Base-by-base conservation (phyloP, 2,113 vertebrate genomes). In the Accipiter cooperii region DNA sequence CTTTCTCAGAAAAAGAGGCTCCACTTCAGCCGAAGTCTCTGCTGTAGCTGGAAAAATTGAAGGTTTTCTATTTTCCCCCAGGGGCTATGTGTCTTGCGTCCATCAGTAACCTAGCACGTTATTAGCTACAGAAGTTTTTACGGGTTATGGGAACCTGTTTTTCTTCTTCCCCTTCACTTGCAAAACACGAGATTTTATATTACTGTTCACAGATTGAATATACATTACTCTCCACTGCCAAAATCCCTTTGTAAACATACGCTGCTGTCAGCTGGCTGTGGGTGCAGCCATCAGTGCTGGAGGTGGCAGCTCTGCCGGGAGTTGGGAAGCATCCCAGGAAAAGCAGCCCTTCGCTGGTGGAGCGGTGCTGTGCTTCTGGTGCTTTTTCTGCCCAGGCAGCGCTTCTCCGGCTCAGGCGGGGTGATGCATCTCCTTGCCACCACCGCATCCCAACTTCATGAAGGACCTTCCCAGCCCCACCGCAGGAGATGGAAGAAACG, bases 111-210 rank as follows among this genome's bases (percentile, higher is more conserved):
- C 74, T 87, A 79, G 21, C 87, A 79, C 73, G 57, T 73, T 91
- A 95, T 81, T 94, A 93, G 69, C 86, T 85, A 95, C 69, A 82
- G 47, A 93, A 94, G 69, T 29, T 66, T 86, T 97, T 89, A 68
- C 6, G 3, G 40, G 21, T 82, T 93, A 65, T 29, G 34, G 47
- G 36, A 91, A 76, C 54, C 61, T 76, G 44, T 16, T 87, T 95
- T 93, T 79, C 61, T 80, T 90, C 51, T 84, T 84, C 57, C 47
- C 49, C 40, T 65, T 73, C 70, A 40, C 73, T 71, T 94, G 71
- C 55, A 94, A 92, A 95, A 71, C 49, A 78, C 34, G 40, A 40
- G 34, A 66, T 19, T 84, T 93, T 87, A 75, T 73, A 78, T 61
- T 51, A n/a, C 78, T 46, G 31, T 36, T 91, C 57, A 33, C 52